Conservation (phyloP, 2,888 invertebrate species). For the Tetranychus piercei region DNA sequence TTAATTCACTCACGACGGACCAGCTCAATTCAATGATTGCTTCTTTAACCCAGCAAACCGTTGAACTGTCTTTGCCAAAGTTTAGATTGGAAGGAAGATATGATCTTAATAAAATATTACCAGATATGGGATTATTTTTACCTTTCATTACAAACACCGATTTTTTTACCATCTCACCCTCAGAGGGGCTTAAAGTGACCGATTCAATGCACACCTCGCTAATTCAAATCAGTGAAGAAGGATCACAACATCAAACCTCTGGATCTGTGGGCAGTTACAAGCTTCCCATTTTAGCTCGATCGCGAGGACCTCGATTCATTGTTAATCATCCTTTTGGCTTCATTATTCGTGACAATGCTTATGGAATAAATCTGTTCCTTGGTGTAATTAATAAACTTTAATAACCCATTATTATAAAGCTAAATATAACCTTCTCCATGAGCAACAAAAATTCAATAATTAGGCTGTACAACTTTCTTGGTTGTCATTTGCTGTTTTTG, state of each 20-base stretch:
- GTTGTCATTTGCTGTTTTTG: no score
- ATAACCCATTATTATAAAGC: neutral
- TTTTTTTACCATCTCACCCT: conserved; percentile 6
- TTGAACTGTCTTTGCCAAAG: conserved; percentile 24
- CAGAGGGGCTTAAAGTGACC: neutral
- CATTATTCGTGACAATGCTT: conserved; percentile 2
- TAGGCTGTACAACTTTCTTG: no score
- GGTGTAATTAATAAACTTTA: conserved; percentile 2
- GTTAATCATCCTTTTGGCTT: conserved; percentile 7
- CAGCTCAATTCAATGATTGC: neutral
- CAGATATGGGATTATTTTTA: conserved; percentile 18
- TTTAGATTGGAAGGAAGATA: conserved; percentile 24
- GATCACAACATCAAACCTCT: conserved; percentile 12
- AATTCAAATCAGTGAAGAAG: conserved; percentile 18
- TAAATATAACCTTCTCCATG: no score
- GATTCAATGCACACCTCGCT: conserved; percentile 11
- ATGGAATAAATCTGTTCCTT: neutral
- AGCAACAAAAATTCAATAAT: no score
- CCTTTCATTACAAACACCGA: conserved; percentile 17
- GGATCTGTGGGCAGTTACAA: neutral
- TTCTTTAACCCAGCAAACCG: conserved; percentile 16
- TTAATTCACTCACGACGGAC: conserved; percentile 5
- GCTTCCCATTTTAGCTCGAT: neutral
- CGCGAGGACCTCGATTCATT: neutral
- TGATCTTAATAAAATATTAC: conserved; percentile 21